Conservation (phyloP, 2,888 invertebrate genomes). For the Pollenia amentaria region DNA sequence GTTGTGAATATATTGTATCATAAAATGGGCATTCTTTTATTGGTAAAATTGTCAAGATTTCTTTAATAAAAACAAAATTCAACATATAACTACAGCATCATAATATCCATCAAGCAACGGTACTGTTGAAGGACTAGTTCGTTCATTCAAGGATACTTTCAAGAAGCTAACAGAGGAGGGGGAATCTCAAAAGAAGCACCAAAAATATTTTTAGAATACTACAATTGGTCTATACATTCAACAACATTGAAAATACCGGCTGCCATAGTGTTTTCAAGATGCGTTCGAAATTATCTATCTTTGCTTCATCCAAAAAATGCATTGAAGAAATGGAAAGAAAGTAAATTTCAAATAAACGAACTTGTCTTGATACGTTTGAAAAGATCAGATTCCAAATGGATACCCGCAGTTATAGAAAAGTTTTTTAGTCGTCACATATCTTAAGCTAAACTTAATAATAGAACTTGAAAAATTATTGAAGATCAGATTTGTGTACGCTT, state of each 20-base stretch:
- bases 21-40: neutral
- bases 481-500: neutral
- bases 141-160: neutral
- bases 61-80: conserved; percentile 14
- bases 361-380: no score
- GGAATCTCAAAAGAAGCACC: neutral
- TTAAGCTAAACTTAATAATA: neutral
- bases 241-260: conserved; percentile 16
- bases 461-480: conserved; percentile 3
- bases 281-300: neutral
- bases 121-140: conserved; percentile 10
- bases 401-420: no score
- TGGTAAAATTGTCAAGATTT: neutral
- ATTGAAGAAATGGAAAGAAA: no score
- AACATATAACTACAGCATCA: conserved; percentile 16
- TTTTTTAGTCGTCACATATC: no score
- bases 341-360: no score
- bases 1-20: neutral
- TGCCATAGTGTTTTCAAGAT: neutral
- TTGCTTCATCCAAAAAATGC: neutral
- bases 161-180: neutral
- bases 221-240: conserved; percentile 15
- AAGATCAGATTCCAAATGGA: no score
- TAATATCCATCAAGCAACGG: conserved; percentile 3
- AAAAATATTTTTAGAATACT: conserved; percentile 7